Conservation (phyloP, 2,888 invertebrate genomes). For the Oxycera nigricornis region DNA sequence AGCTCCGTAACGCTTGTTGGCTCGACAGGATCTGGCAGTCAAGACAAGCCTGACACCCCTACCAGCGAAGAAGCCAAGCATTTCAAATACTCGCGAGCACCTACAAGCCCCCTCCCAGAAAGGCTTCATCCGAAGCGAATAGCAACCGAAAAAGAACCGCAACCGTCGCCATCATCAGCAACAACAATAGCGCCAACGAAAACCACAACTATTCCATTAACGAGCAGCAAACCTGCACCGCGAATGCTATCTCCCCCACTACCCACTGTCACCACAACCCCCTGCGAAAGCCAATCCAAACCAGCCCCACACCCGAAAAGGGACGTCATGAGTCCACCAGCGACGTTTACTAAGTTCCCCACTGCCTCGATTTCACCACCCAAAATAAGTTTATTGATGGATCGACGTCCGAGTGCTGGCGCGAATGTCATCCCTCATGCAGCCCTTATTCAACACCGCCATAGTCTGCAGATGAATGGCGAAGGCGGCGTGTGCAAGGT, state of each 20-base stretch:
- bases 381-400: slow-evolving; percentile 46
- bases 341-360: slow-evolving; percentile 40
- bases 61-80: slow-evolving; percentile 53
- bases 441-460: slow-evolving; percentile 50
- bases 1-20: slow-evolving; percentile 78
- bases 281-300: slow-evolving; percentile 41
- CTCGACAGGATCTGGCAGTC: slow-evolving; percentile 65
- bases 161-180: slow-evolving; percentile 44
- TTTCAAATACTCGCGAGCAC: slow-evolving; percentile 48
- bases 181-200: slow-evolving; percentile 43
- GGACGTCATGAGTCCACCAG: slow-evolving; percentile 43
- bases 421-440: slow-evolving; percentile 51
- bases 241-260: slow-evolving; percentile 38
- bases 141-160: slow-evolving; percentile 42
- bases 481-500: slow-evolving; percentile 46
- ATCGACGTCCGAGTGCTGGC: slow-evolving; percentile 50
- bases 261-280: slow-evolving; percentile 47
- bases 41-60: slow-evolving; percentile 59
- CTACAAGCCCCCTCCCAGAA: slow-evolving; percentile 49
- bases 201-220: slow-evolving; percentile 36
- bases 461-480: slow-evolving; percentile 50
- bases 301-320: slow-evolving; percentile 9
- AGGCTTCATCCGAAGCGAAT: slow-evolving; percentile 45
- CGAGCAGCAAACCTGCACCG: background rate
- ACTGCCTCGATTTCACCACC: slow-evolving; percentile 46